A percentile compares a stretch with the other conserved stretches of the same genome.
Conservation (phyloP, 2,888 invertebrate genomes). For the Conistra vaccinii region DNA sequence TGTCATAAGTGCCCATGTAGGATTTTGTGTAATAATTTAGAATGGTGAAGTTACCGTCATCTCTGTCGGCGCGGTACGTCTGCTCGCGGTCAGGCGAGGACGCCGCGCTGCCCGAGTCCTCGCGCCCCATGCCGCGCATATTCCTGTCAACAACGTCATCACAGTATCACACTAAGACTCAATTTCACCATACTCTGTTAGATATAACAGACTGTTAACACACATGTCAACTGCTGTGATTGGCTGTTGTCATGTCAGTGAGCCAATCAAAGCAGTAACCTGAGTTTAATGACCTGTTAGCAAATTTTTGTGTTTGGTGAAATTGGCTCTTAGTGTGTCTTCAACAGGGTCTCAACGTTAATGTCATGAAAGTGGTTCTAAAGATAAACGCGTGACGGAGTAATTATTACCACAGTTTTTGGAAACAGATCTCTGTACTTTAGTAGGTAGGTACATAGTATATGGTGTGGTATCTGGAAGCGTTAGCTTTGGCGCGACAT, state of each 20-base stretch:
- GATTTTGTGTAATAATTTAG: background rate
- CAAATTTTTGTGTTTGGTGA: too few relatives aligned
- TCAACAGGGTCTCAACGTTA: background rate
- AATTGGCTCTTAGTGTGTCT: background rate
- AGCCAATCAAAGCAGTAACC: too few relatives aligned
- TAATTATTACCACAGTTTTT: background rate
- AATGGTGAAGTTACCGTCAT: constrained; percentile 76
- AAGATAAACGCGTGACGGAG: background rate
- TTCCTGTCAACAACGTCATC: constrained; percentile 64
- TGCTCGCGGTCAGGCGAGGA: constrained; percentile 87
- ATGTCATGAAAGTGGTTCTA: background rate
- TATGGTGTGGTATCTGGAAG: background rate
- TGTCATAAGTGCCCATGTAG: background rate
- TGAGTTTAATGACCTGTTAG: too few relatives aligned
- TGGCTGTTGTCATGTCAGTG: too few relatives aligned
- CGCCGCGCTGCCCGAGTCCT: constrained; percentile 86
- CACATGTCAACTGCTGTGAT: too few relatives aligned
- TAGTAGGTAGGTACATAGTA: too few relatives aligned
- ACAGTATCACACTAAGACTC: too few relatives aligned
- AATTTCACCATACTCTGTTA: too few relatives aligned
- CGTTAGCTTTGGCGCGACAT: background rate
- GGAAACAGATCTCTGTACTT: background rate
- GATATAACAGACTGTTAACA: too few relatives aligned
- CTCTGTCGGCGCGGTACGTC: constrained; percentile 75
- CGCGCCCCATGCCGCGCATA: constrained; percentile 75